Conservation (phyloP, 2,797 vertebrate genomes). For the Diplodus sargus region DNA sequence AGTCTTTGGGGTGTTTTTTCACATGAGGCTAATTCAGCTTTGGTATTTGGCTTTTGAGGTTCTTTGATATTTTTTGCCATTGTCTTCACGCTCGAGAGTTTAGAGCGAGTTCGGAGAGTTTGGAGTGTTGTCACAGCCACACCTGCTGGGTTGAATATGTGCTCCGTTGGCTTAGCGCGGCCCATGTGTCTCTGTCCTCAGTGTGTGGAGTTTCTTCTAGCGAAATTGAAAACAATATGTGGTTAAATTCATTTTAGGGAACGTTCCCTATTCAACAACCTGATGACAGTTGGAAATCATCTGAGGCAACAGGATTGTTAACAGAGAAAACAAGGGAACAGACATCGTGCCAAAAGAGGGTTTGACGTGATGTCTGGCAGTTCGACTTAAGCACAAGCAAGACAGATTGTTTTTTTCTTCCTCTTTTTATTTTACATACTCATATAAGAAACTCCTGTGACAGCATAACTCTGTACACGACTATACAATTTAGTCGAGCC, state of each 20-base stretch:
- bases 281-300: conserved; percentile 33
- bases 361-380: not conserved
- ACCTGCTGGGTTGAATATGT: conserved; percentile 36
- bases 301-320: conserved; percentile 26
- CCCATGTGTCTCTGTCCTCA: conserved; percentile 24
- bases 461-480: not conserved
- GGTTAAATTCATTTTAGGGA: conserved; percentile 39
- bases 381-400: not conserved
- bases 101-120: conserved; percentile 43
- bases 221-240: conserved; percentile 43
- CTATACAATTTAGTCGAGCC: not conserved
- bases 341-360: not conserved
- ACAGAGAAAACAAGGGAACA: conserved; percentile 5
- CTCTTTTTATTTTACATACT: not conserved
- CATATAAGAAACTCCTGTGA: not conserved
- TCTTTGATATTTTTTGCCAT: conserved; percentile 49
- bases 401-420: not conserved
- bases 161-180: conserved; percentile 25
- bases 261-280: conserved; percentile 19
- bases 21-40: conserved; percentile 28
- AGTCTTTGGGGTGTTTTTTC: conserved; percentile 21
- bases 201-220: conserved; percentile 1
- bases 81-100: conserved; percentile 46
- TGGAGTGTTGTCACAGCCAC: conserved; percentile 50
- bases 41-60: conserved; percentile 40